Evolutionary conservation across 2,888 invertebrate species (phyloP), one percentile per base, ranked within the genome.

Genomic region (Melanostoma scalare): DNA sequence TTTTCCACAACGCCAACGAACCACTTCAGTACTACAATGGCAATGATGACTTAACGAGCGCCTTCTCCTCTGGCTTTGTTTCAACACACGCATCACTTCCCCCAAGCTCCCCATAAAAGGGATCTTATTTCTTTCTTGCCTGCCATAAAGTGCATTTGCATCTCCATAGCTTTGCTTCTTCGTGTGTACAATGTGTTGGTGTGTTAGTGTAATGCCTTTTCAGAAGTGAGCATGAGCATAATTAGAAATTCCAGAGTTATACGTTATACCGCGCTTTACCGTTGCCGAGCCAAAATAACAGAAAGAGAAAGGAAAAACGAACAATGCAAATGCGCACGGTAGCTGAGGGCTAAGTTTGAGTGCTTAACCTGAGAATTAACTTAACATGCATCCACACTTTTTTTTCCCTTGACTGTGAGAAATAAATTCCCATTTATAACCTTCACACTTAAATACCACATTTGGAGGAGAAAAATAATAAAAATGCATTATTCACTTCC

Each of bases 351-450:
- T 52, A 52, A 71, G 60, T 46, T 9, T 40, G 42, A 44, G 74
- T 52, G 44, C 42, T 74, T 74, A 74, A 58, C 74, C 74, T 36
- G 36, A 42, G 58, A 55, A 74, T 65, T 67, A 58, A 58, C 58
- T 55, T 31, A 52, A 52, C 58, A 2, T 20, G 2, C 69, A 46
- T 9, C 52, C 40, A 31, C 40, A 35, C 35, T 9, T 50, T 46
- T 50, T 46, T 42, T 20, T 20, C 20, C 20, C 20, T 20, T 20
- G 20, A 52, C 33, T 60, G 60, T 40, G 40, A 30, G 36, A 31
- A 10, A 42, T 60, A 42, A 60, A 60, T 71, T 60, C 71, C n/a
- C 71, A 60, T 71, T 71, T 60, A 71, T 71, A 71, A 52, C 60
- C 60, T 60, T 71, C 71, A 20, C 52, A 60, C 58, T 68, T 56